Evolutionary conservation across 2,797 vertebrate species (phyloP).

Genomic region (Passerculus sandwichensis): DNA sequence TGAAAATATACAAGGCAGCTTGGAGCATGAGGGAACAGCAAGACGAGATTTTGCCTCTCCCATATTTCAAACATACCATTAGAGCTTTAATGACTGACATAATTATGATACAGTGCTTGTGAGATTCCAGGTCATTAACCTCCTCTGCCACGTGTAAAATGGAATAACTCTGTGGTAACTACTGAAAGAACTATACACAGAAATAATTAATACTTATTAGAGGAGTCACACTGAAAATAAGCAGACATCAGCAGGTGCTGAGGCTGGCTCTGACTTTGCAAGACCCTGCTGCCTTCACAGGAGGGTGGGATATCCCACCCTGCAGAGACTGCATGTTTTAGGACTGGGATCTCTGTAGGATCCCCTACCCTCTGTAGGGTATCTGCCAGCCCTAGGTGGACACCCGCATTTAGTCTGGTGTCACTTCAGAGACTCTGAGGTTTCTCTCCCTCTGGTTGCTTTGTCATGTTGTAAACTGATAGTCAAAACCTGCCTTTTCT

Average conservation of each 20-base stretch:
- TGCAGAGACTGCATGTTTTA: background rate
- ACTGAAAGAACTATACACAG: background rate
- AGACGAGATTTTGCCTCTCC: background rate
- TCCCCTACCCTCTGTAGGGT: background rate
- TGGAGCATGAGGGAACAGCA: background rate
- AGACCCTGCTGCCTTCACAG: background rate
- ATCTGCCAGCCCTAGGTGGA: background rate
- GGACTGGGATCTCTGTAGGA: background rate
- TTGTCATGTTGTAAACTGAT: background rate
- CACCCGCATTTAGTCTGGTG: background rate
- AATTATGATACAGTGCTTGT: constrained; percentile 15
- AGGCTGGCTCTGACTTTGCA: background rate
- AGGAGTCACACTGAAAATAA: background rate
- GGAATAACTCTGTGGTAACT: background rate
- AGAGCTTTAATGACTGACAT: constrained; percentile 14
- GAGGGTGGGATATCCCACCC: background rate
- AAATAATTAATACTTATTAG: background rate
- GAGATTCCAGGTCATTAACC: constrained; percentile 17
- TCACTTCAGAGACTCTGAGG: background rate
- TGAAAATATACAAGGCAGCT: background rate
- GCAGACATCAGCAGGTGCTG: background rate
- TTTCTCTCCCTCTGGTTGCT: background rate
- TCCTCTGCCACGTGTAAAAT: constrained; percentile 7
- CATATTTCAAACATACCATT: background rate
- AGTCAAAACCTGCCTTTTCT: background rate